A percentile compares a stretch with the other conserved stretches of the same genome.
Conservation (phyloP, 2,888 invertebrate genomes). For the Microctonus hyperodae region DNA sequence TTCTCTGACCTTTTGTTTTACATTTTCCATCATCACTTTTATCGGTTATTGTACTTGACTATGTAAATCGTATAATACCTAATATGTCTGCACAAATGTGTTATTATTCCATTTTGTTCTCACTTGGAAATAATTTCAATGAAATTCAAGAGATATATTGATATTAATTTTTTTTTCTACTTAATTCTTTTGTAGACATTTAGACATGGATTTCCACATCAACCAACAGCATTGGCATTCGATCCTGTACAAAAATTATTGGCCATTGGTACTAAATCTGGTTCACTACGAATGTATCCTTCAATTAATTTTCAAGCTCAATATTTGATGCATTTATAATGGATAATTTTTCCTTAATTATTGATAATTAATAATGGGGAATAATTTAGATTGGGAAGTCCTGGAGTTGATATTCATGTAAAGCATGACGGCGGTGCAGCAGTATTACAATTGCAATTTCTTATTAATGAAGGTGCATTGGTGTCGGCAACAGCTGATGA, state of each 20-base stretch:
- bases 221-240: slow-evolving; percentile 96
- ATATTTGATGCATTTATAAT: too few species aligned
- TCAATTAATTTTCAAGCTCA: too few species aligned
- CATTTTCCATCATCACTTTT: not conserved
- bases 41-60: not conserved
- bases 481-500: slow-evolving; percentile 97
- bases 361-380: not conserved
- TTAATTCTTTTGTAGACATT: slow-evolving; percentile 79
- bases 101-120: not conserved
- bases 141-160: not conserved
- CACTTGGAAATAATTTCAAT: too few species aligned
- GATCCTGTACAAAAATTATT: slow-evolving; percentile 97
- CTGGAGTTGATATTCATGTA: slow-evolving; percentile 95
- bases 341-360: slow-evolving; percentile 32
- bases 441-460: slow-evolving; percentile 91
- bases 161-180: not conserved
- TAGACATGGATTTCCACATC: slow-evolving; percentile 98
- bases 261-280: slow-evolving; percentile 95
- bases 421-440: slow-evolving; percentile 82
- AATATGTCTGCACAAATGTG: not conserved
- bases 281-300: slow-evolving; percentile 96
- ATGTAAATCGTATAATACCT: not conserved
- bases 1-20: not conserved
- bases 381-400: slow-evolving; percentile 87
- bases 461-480: slow-evolving; percentile 96